phyloP scores from a whole-genome alignment of 1,140 invertebrate species.

The Drosophila ogumai region DNA sequence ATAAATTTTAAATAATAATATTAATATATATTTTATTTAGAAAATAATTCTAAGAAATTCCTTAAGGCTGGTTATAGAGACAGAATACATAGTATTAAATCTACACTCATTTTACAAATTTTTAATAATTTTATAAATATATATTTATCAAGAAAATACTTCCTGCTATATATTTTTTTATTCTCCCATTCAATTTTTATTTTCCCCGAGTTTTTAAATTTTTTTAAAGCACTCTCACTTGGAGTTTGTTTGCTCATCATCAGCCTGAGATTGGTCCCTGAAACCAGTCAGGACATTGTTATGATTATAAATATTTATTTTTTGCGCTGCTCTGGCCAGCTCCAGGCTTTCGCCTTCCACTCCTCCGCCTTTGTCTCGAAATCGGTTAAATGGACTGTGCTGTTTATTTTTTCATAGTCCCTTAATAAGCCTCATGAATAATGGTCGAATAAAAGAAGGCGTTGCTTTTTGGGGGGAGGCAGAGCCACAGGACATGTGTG shows the following conservation, averaged over 20 bases:
- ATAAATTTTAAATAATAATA: too few relatives aligned
- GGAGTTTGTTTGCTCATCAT: slow-evolving; percentile 42
- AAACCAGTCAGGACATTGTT: slow-evolving; percentile 64
- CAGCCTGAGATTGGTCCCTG: slow-evolving; percentile 34
- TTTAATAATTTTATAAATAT: not conserved
- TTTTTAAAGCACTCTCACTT: slow-evolving; percentile 6
- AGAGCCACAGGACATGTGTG: slow-evolving; percentile 32
- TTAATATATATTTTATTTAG: too few relatives aligned
- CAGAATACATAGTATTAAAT: too few relatives aligned
- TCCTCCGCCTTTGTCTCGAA: slow-evolving; percentile 32
- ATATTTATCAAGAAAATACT: not conserved
- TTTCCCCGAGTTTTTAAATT: not conserved
- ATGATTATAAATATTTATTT: slow-evolving; percentile 79
- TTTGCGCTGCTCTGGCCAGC: slow-evolving; percentile 46
- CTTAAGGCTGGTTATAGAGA: too few relatives aligned
- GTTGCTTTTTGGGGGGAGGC: slow-evolving; percentile 6
- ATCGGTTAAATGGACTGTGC: slow-evolving; percentile 82
- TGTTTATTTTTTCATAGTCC: slow-evolving; percentile 69
- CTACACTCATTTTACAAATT: too few relatives aligned
- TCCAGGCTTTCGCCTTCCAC: slow-evolving; percentile 25
- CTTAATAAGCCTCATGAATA: slow-evolving; percentile 76
- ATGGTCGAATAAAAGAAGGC: slow-evolving; percentile 53
- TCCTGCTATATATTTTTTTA: too few relatives aligned
- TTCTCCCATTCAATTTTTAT: not conserved
- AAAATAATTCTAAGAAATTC: too few relatives aligned